These are phyloP conservation scores for Bombus sylvicola DNA, from an alignment of 1,140 invertebrate species.

Conservation along the genomic window DNA sequence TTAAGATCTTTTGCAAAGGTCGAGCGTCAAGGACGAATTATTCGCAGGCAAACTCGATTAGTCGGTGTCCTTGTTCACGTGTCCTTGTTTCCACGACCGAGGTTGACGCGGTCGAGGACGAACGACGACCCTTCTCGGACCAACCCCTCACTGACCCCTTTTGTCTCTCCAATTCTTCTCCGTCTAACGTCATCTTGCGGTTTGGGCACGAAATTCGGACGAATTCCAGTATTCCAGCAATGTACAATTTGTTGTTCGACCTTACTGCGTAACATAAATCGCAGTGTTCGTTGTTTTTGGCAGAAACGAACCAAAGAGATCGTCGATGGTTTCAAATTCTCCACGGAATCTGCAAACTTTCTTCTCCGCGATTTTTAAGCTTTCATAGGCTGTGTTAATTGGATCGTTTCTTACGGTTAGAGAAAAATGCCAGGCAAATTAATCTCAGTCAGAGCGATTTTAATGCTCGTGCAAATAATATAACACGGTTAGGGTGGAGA, in stretches of 20 bases:
- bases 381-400: not conserved
- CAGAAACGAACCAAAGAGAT: rapidly evolving
- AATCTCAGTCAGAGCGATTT: not conserved
- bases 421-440: not conserved
- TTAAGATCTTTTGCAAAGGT: not conserved
- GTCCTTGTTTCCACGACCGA: not conserved
- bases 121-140: not conserved
- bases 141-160: not conserved
- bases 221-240: not conserved
- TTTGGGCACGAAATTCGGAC: not conserved
- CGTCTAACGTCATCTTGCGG: not conserved
- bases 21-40: not conserved
- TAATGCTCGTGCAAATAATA: not conserved
- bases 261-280: no score
- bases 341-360: not conserved
- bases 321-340: not conserved
- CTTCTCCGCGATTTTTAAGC: not conserved
- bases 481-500: not conserved
- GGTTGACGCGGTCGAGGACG: slow-evolving; percentile 5
- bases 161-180: not conserved
- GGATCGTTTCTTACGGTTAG: not conserved
- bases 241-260: no score
- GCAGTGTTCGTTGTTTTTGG: no score
- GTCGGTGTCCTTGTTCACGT: not conserved
- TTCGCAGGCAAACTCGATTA: not conserved